phyloP scores from a whole-genome alignment of 2,888 invertebrate species.

The Cryptus armator region DNA sequence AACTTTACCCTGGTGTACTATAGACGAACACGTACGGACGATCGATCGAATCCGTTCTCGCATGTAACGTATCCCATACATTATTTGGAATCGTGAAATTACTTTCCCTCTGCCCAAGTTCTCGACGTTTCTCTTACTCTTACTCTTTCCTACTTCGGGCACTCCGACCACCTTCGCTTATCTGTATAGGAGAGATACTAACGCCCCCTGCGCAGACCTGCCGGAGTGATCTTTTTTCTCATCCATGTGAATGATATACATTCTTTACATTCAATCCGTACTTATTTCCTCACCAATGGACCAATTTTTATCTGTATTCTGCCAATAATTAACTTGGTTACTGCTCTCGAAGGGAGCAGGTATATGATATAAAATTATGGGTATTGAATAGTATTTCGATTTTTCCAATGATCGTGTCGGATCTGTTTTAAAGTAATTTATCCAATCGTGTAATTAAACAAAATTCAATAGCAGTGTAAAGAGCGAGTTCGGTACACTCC shows the following conservation, averaged over 20 bases:
- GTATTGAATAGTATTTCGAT: no score
- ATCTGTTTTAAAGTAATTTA: no score
- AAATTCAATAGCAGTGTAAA: no score
- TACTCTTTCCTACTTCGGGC: conserved; percentile 6
- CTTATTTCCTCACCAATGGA: no score
- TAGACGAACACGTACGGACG: conserved; percentile 55
- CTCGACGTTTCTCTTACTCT: conserved; percentile 18
- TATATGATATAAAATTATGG: no score
- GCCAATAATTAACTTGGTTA: no score
- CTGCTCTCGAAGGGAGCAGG: no score
- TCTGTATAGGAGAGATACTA: neutral
- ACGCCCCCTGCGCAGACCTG: neutral
- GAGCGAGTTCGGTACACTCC: no score
- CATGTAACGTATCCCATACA: conserved; percentile 65
- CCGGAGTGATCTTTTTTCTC: neutral
- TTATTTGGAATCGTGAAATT: conserved; percentile 75
- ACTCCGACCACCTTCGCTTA: conserved; percentile 30
- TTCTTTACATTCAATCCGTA: neutral
- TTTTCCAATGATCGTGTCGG: no score
- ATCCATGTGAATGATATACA: neutral
- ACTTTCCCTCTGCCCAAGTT: conserved; percentile 64
- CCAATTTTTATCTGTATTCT: no score
- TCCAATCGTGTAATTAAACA: no score
- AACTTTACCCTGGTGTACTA: neutral
- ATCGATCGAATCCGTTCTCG: conserved; percentile 60